Evolutionary conservation across 2,113 vertebrate genomes (phyloP), one percentile per base, ranked within the genome.

Genomic region (Platichthys flesus): DNA sequence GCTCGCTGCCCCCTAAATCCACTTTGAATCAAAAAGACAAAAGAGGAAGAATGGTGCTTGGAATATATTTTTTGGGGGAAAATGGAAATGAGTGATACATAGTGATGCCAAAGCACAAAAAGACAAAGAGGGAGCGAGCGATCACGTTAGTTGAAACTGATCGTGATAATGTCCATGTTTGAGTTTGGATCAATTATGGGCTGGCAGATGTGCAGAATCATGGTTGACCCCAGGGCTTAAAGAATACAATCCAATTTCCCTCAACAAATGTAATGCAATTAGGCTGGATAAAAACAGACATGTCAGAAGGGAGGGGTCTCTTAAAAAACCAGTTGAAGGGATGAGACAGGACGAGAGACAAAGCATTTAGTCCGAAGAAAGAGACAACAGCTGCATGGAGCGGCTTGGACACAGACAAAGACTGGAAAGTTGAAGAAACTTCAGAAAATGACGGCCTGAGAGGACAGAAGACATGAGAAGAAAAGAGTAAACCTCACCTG

Each of bases 221-320:
- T 79, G 81, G 88, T 91, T 94, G 93, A 94, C 95, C 93, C 85
- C 89, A 85, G 93, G 94, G 93, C 93, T 93, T 92, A 90, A 93
- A 87, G 88, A 84, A 87, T 77, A 93, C 94, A 97, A 97, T 94
- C 88, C 90, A 91, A 97, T 99, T 97, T 91, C 91, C 76, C 89
- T 93, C 94, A 93, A 93, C 91, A 93, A 93, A 93, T 84, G 79
- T 96, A 98, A 99, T 95, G 85, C 67, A 85, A 97, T 99, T 98
- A 98, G 85, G 37, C 42, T 51, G 62, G 84, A 79, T 87, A 82
- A 88, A 94, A 90, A 83, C 83, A 82, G 80, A 81, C 82, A 79
- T 82, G 61, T 74, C 74, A 76, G 57, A 83, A 82, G 88, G 86
- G 85, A 85, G 85, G 85, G 87, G 83, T 83, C 85, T 88, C 76